Percentiles rank a stretch among this genome's conserved stretches.
Evolutionary conservation across 2,113 vertebrate genomes (phyloP).

Genomic region (Dicrurus megarhynchus): DNA sequence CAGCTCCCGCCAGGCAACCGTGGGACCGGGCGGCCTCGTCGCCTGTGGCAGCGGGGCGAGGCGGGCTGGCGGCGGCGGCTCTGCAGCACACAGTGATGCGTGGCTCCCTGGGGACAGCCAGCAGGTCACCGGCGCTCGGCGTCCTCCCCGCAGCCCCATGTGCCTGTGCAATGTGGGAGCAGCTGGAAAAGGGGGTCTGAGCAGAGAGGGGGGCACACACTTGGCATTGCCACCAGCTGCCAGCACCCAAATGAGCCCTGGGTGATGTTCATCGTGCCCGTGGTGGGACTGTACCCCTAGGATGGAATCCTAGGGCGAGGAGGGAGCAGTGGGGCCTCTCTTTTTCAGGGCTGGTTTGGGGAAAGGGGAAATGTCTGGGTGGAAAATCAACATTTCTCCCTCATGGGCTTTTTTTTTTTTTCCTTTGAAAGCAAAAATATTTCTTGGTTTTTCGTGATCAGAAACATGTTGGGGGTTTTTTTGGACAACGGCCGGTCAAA

Average conservation of each 20-base stretch:
- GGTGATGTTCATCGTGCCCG: neutral
- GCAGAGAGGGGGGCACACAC: neutral
- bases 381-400: constrained; percentile 53
- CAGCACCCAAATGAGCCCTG: neutral
- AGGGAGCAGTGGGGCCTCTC: neutral
- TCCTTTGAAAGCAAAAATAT: constrained; percentile 50
- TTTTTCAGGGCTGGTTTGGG: neutral
- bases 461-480: constrained; percentile 61
- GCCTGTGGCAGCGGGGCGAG: neutral
- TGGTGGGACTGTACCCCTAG: fast-evolving
- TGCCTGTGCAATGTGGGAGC: neutral
- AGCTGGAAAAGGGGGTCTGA: neutral
- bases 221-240: too few species aligned
- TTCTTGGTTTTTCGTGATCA: constrained; percentile 61
- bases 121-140: neutral
- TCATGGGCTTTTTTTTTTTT: neutral
- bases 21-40: neutral
- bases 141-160: neutral
- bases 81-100: neutral
- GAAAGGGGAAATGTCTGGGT: constrained; percentile 16
- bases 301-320: neutral
- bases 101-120: neutral
- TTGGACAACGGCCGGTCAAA: constrained; percentile 58
- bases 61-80: neutral
- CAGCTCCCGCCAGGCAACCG: neutral